A percentile compares a stretch with the other conserved stretches of the same genome.
Conservation (phyloP, 53 echinoderm and acorn worm species). For the Astropecten irregularis region DNA sequence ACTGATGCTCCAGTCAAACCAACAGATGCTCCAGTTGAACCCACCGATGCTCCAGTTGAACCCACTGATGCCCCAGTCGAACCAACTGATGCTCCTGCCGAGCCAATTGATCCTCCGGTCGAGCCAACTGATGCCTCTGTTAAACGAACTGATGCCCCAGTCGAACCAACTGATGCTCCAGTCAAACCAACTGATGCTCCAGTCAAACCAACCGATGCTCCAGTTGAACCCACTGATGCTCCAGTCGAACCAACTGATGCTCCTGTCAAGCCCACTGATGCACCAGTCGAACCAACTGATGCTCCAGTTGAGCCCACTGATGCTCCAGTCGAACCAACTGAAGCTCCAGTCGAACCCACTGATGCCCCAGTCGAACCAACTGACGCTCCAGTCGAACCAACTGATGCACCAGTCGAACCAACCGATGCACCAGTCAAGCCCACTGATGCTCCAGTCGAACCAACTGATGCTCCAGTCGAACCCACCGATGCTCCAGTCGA, state of each 20-base stretch:
- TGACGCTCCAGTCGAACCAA: background rate
- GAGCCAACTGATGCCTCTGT: background rate
- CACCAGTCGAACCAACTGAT: background rate
- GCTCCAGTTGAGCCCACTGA: background rate
- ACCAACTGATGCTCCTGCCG: background rate
- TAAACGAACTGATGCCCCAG: background rate
- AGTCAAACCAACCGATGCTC: background rate
- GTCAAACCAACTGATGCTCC: background rate
- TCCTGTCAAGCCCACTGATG: background rate
- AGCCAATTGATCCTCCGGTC: conserved; percentile 1
- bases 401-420: background rate
- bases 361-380: background rate
- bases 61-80: conserved; percentile 19
- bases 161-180: background rate
- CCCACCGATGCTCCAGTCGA: background rate
- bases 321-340: background rate
- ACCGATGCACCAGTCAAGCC: background rate
- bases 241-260: conserved; percentile 6
- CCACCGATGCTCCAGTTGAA: background rate
- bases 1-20: background rate
- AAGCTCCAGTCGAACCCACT: background rate
- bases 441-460: background rate
- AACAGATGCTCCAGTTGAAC: background rate
- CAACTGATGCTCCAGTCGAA: background rate
- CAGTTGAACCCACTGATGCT: conserved; percentile 14